These are phyloP conservation scores for Sebastes hubbsi DNA, from an alignment of 2,797 vertebrate species.

Conservation along the genomic window DNA sequence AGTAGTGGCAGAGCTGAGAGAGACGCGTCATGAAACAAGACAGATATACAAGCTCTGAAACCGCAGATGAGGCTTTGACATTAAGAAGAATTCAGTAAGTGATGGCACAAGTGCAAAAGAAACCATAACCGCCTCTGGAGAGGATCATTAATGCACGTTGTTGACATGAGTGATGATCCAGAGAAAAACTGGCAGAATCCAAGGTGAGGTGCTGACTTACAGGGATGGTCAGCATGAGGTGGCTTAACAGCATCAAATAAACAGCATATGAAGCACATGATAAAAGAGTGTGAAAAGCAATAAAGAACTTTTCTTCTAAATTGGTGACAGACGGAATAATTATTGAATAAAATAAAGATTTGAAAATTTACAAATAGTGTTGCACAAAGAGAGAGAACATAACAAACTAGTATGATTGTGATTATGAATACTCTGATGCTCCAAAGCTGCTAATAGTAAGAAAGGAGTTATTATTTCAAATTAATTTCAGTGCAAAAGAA, in stretches of 20 bases:
- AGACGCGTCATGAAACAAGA: neutral
- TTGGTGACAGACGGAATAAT: neutral
- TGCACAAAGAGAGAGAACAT: neutral
- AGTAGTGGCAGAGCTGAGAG: neutral
- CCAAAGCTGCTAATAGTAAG: neutral
- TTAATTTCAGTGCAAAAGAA: neutral
- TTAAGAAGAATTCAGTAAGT: neutral
- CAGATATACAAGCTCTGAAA: slow-evolving; percentile 31
- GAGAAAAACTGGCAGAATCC: slow-evolving; percentile 41
- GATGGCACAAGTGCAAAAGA: neutral
- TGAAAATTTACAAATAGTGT: neutral
- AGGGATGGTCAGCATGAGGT: slow-evolving; percentile 8
- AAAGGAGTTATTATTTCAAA: neutral
- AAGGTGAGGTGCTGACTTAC: slow-evolving; percentile 9
- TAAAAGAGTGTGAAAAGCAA: slow-evolving; percentile 42
- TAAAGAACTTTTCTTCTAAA: neutral
- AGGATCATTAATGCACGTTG: neutral
- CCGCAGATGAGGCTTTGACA: slow-evolving; percentile 19
- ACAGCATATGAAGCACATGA: slow-evolving; percentile 48
- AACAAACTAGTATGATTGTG: neutral
- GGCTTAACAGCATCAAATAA: slow-evolving; percentile 31
- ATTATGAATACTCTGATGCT: neutral
- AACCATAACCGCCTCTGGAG: neutral
- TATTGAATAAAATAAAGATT: neutral
- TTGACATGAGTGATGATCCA: slow-evolving; percentile 64